Conservation (phyloP, 2,888 invertebrate genomes). For the Lampropteryx suffumata region DNA sequence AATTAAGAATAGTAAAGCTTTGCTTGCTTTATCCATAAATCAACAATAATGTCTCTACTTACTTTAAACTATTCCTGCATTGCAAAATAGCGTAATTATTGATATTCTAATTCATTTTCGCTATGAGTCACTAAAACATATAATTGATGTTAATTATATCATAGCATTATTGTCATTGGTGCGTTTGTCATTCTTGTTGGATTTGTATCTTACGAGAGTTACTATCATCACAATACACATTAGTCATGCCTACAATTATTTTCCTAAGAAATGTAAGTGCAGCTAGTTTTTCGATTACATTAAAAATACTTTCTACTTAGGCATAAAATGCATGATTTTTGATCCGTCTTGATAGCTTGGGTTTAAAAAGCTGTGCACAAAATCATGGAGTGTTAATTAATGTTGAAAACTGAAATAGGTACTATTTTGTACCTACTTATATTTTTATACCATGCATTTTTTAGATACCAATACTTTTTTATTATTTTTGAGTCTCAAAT, state of each 20-base stretch:
- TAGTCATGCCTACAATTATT: background rate
- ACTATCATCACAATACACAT: slow-evolving; percentile 1
- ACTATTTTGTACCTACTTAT: background rate
- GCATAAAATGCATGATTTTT: slow-evolving; percentile 3
- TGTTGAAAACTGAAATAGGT: background rate
- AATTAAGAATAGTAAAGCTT: slow-evolving; percentile 24
- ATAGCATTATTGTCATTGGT: slow-evolving; percentile 7
- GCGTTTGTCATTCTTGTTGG: background rate
- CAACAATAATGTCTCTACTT: background rate
- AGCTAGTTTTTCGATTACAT: slow-evolving; percentile 11
- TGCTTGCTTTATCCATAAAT: slow-evolving; percentile 7
- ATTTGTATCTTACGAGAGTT: background rate
- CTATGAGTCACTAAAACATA: too few relatives aligned
- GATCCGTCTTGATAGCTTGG: background rate
- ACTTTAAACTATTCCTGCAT: background rate
- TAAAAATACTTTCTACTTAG: slow-evolving; percentile 4
- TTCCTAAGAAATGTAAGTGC: slow-evolving; percentile 1
- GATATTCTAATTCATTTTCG: background rate
- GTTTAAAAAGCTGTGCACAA: slow-evolving; percentile 4
- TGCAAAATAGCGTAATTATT: background rate
- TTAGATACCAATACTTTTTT: background rate
- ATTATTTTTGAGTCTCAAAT: slow-evolving; percentile 1
- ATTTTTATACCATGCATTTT: background rate
- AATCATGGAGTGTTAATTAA: background rate
- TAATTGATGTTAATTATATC: slow-evolving; percentile 2